Evolutionary conservation across 2,113 vertebrate genomes (phyloP), one percentile per base, ranked within the genome.

Genomic region (Chrysemys picta): DNA sequence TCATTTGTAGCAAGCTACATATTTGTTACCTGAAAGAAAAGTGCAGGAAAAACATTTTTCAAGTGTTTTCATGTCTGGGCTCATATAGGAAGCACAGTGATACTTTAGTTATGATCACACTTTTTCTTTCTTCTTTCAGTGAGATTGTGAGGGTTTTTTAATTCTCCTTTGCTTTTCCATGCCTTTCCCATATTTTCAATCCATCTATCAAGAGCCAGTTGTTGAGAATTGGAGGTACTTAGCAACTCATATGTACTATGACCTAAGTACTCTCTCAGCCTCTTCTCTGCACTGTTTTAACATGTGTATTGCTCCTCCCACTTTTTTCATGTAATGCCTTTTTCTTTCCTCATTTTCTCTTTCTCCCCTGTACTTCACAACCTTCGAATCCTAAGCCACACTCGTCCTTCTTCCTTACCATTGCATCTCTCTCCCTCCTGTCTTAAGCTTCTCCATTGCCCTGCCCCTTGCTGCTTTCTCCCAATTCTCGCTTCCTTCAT

Each of bases 401-500:
- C 17, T n/a, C 6, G n/a, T n/a, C 35, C 65, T n/a, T n/a, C 35
- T n/a, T 69, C 35, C 35, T 35, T 69, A 21, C 7, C 65, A n/a
- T n/a, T 69, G 35, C 65, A n/a, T 35, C 65, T 69, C 80, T 50
- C 56, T 86, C 83, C 21, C 27, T 38, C 84, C 0, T 1, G 1
- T 7, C 22, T 5, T 88, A 87, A 1, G 0, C 80, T 95, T 91
- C 82, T 84, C 93, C 93, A 16, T 69, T 69, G 5, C 59, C 59
- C 31, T 35, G 14, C 31, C 65, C 35, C 35, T 69, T n/a, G 65
- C 84, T 86, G 45, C 25, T 25, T 76, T 69, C 29, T 93, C 82
- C 35, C 90, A 81, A 81, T 96, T 96, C 79, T 59, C 56, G 6
- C n/a, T 8, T 49, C 87, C 72, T 59, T 96, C 93, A 81, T 93